Conservation (phyloP, 1,140 invertebrate genomes). For the Cydia amplana region DNA sequence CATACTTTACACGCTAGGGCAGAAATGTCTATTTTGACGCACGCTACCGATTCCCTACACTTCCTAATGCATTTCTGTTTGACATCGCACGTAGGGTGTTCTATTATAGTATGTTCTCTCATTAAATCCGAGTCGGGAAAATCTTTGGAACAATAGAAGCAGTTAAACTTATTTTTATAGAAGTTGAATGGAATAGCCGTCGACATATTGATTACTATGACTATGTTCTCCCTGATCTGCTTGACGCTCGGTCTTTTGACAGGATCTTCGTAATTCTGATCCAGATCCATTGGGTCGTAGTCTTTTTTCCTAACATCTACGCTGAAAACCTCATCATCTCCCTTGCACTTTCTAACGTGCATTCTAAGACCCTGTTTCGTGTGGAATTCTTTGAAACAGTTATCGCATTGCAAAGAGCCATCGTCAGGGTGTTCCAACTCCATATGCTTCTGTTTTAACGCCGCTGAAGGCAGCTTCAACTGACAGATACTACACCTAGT, state of each 20-base stretch:
- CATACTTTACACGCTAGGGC: conserved; percentile 67
- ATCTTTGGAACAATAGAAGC: conserved; percentile 72
- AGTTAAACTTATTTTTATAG: conserved; percentile 72
- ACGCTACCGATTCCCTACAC: conserved; percentile 63
- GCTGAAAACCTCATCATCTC: conserved; percentile 47
- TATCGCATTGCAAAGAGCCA: conserved; percentile 63
- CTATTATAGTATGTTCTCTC: conserved; percentile 64
- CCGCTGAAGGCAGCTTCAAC: conserved; percentile 62
- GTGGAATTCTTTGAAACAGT: conserved; percentile 68
- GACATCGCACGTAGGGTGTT: conserved; percentile 64
- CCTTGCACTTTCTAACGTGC: conserved; percentile 68
- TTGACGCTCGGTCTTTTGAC: conserved; percentile 65
- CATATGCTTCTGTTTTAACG: conserved; percentile 68
- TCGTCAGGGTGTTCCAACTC: conserved; percentile 68
- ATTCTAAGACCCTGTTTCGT: conserved; percentile 69
- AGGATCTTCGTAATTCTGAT: conserved; percentile 50
- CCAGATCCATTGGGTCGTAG: conserved; percentile 57
- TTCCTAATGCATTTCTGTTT: conserved; percentile 67
- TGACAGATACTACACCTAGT: conserved; percentile 63
- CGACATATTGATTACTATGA: conserved; percentile 69
- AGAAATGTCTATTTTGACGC: conserved; percentile 71
- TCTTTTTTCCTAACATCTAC: conserved; percentile 59
- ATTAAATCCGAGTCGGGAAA: conserved; percentile 65
- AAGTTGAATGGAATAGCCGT: conserved; percentile 74
- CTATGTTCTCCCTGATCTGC: conserved; percentile 67